A percentile compares a stretch with the other conserved stretches of the same genome.
Evolutionary conservation across 2,888 invertebrate species (phyloP).

Genomic region (Synanthedon andrenaeformis): DNA sequence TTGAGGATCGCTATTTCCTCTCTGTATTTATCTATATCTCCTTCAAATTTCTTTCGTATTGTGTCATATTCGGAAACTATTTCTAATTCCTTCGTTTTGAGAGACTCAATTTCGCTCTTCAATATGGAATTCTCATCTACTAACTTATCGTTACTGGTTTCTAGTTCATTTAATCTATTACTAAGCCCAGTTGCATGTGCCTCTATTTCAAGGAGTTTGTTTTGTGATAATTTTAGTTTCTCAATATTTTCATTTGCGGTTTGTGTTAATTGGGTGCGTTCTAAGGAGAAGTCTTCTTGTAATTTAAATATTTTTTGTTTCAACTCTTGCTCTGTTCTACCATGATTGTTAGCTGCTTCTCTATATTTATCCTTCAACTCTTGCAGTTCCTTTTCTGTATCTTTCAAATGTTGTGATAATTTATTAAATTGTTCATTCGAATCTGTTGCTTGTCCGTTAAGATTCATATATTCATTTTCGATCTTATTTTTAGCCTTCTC

Average conservation of each 20-base stretch:
- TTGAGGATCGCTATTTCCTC: slow-evolving; percentile 53
- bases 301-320: slow-evolving; percentile 58
- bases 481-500: slow-evolving; percentile 68
- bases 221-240: slow-evolving; percentile 41
- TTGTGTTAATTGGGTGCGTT: slow-evolving; percentile 43
- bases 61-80: slow-evolving; percentile 40
- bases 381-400: slow-evolving; percentile 70
- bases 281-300: slow-evolving; percentile 48
- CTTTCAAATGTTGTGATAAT: slow-evolving; percentile 66
- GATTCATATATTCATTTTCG: slow-evolving; percentile 70
- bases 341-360: slow-evolving; percentile 50
- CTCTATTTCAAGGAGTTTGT: slow-evolving; percentile 46
- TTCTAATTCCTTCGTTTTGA: slow-evolving; percentile 50
- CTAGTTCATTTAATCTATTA: slow-evolving; percentile 34
- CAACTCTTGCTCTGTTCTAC: slow-evolving; percentile 57
- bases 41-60: slow-evolving; percentile 46
- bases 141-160: slow-evolving; percentile 42
- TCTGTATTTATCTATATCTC: slow-evolving; percentile 58
- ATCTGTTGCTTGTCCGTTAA: slow-evolving; percentile 71
- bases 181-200: slow-evolving; percentile 26
- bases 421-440: slow-evolving; percentile 71
- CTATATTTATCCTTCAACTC: slow-evolving; percentile 58
- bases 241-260: slow-evolving; percentile 45
- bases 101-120: slow-evolving; percentile 47
- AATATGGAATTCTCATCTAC: slow-evolving; percentile 54